phyloP scores from a whole-genome alignment of 2,797 vertebrate species.

The Buceros bicornis region DNA sequence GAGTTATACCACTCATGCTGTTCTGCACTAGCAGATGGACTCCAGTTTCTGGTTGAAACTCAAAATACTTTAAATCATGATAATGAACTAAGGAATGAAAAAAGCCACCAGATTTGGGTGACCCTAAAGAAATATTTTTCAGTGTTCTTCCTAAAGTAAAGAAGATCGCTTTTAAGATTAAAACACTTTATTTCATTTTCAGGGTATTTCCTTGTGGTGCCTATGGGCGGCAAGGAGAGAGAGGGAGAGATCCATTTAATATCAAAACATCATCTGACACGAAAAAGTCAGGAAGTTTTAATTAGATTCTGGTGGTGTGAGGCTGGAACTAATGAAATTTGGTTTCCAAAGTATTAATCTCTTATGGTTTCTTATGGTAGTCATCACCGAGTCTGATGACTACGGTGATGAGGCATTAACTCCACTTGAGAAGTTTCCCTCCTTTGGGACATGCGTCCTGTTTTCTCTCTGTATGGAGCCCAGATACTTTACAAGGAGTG shows the following conservation, averaged over 20 bases:
- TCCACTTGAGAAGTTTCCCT: neutral
- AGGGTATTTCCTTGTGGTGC: neutral
- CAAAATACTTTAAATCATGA: neutral
- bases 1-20: neutral
- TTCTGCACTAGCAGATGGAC: neutral
- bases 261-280: neutral
- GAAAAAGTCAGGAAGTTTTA: neutral
- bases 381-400: neutral
- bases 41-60: neutral
- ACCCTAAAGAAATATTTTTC: neutral
- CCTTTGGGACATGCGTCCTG: neutral
- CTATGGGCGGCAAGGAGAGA: neutral
- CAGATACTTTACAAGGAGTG: neutral
- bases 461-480: neutral
- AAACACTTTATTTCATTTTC: neutral
- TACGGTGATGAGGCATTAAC: neutral
- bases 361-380: neutral
- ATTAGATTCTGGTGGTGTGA: neutral
- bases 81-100: neutral
- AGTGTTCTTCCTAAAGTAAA: neutral
- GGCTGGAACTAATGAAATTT: neutral
- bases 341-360: neutral
- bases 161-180: neutral
- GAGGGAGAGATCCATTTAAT: neutral
- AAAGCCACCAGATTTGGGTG: neutral